These are phyloP conservation scores for Notothenia rossii DNA, from an alignment of 2,113 vertebrate genomes.

Conservation along the genomic window DNA sequence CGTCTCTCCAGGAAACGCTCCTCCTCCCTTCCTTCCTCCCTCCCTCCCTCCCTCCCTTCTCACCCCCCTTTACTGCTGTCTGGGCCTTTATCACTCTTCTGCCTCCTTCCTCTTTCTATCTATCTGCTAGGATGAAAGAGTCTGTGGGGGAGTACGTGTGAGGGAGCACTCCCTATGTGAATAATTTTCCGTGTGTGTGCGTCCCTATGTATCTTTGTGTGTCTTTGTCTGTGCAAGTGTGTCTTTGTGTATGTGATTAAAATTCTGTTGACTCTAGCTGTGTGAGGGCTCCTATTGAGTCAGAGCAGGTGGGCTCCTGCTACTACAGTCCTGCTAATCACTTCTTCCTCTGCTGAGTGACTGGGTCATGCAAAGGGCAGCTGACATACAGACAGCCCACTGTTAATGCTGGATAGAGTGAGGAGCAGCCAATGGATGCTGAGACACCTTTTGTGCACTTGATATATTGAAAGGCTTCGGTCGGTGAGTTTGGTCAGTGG, in stretches of 20 bases:
- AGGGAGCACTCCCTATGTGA: constrained; percentile 49
- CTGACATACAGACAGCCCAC: constrained; percentile 77
- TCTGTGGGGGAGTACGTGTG: constrained; percentile 62
- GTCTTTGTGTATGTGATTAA: constrained; percentile 78
- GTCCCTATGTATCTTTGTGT: constrained; percentile 62
- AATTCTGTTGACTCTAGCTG: constrained; percentile 78
- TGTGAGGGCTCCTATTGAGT: constrained; percentile 80
- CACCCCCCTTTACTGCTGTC: constrained; percentile 61
- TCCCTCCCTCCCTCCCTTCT: constrained; percentile 56
- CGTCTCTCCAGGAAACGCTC: constrained; percentile 80
- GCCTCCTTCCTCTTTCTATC: constrained; percentile 75
- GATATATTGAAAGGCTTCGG: constrained; percentile 18
- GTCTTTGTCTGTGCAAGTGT: constrained; percentile 75
- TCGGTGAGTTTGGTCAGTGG: constrained; percentile 13
- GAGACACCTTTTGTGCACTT: constrained; percentile 40
- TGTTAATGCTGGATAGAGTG: constrained; percentile 67
- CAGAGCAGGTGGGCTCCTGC: constrained; percentile 80
- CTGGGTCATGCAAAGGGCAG: constrained; percentile 80
- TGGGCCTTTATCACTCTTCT: constrained; percentile 73
- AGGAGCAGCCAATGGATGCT: constrained; percentile 48
- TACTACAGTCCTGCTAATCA: constrained; percentile 78
- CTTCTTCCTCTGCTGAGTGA: constrained; percentile 79
- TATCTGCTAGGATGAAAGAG: constrained; percentile 76
- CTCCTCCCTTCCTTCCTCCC: constrained; percentile 76
- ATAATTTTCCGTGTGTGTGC: constrained; percentile 34